These are phyloP conservation scores for Anser brachyrhynchus DNA, from an alignment of 2,113 vertebrate genomes.

Conservation along the genomic window DNA sequence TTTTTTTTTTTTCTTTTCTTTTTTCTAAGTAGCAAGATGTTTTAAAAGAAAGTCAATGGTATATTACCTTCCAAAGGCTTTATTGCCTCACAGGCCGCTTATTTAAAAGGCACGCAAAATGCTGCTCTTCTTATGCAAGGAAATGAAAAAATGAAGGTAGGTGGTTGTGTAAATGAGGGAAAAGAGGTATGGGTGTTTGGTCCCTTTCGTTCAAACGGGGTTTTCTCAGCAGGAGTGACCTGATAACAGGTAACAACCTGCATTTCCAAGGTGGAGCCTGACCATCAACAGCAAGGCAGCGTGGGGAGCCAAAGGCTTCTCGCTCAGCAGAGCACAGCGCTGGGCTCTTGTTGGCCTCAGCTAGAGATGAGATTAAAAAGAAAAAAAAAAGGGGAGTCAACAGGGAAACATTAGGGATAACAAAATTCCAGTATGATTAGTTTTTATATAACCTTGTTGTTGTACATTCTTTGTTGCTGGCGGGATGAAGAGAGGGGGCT, in stretches of 20 bases:
- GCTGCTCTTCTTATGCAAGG: not conserved
- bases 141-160: not conserved
- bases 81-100: not conserved
- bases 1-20: not conserved
- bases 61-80: not conserved
- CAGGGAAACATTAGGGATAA: not conserved
- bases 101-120: not conserved
- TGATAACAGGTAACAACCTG: not conserved
- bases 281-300: fast-evolving
- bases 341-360: not conserved
- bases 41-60: not conserved
- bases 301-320: not conserved
- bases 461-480: not conserved
- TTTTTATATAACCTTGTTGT: conserved; percentile 20
- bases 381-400: not conserved
- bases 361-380: not conserved
- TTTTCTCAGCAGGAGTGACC: not conserved
- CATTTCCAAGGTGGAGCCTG: not conserved
- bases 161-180: not conserved
- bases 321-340: not conserved
- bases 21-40: not conserved
- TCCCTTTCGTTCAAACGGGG: not conserved
- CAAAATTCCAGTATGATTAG: conserved; percentile 13
- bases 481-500: not conserved
- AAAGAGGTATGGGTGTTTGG: not conserved